phyloP scores from a whole-genome alignment of 2,113 vertebrate species.

The Gymnocephalus cernua region DNA sequence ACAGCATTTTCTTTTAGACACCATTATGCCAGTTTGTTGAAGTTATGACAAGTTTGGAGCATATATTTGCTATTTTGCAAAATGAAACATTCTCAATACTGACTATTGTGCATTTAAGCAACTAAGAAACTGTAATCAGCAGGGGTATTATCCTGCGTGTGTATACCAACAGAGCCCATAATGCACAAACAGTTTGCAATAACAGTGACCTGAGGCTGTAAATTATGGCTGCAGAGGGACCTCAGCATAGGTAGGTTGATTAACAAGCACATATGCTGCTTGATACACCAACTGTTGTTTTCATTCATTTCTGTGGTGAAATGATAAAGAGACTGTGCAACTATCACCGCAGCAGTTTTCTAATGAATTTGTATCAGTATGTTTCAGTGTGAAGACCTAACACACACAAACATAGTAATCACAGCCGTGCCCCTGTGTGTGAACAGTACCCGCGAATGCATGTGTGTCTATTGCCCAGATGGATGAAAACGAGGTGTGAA shows the following conservation, averaged over 20 bases:
- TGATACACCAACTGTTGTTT: conserved; percentile 55
- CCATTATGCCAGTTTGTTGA: not conserved
- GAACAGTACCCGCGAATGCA: not conserved
- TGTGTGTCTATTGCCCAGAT: conserved; percentile 24
- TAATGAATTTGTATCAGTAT: conserved; percentile 15
- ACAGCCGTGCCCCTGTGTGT: not conserved
- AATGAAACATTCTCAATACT: not conserved
- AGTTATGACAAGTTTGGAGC: not conserved
- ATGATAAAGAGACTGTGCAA: conserved; percentile 36
- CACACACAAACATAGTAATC: conserved; percentile 43
- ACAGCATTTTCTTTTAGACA: not conserved
- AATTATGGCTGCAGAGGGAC: conserved; percentile 8
- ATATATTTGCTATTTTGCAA: not conserved
- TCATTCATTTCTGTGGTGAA: conserved; percentile 17
- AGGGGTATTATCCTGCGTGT: not conserved
- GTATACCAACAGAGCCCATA: not conserved
- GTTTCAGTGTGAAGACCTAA: conserved; percentile 1
- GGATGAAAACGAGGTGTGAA: conserved; percentile 35
- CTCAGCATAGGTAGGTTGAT: conserved; percentile 25
- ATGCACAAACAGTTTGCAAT: not conserved
- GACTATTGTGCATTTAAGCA: not conserved
- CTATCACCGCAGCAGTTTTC: conserved; percentile 17
- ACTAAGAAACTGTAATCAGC: not conserved
- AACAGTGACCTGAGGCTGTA: conserved; percentile 5
- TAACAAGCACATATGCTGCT: conserved; percentile 35